Percentiles rank a stretch among this genome's conserved stretches.
Evolutionary conservation across 1,140 invertebrate genomes (phyloP).

Genomic region (Drosophila bifasciata): DNA sequence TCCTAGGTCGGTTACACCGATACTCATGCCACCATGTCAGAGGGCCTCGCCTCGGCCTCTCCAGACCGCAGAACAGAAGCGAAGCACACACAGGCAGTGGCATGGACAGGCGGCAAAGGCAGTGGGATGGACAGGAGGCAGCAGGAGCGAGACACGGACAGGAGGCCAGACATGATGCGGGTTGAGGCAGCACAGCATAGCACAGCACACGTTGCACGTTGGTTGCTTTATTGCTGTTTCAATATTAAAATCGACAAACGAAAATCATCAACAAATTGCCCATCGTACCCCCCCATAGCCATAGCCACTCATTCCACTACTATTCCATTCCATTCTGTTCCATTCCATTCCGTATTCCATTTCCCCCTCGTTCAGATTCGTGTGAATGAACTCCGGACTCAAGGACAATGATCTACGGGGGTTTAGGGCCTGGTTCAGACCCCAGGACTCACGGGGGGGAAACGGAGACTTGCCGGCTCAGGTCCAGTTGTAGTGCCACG

Average conservation of each 20-base stretch:
- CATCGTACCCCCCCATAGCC: background rate
- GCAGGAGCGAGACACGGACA: slow-evolving; percentile 8
- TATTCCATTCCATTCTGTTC: slow-evolving; percentile 4
- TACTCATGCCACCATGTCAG: slow-evolving; percentile 21
- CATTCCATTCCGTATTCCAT: slow-evolving; percentile 1
- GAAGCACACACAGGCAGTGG: slow-evolving; percentile 2
- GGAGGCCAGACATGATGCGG: slow-evolving; percentile 3
- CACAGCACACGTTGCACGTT: slow-evolving; percentile 34
- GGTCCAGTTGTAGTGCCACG: slow-evolving; percentile 44
- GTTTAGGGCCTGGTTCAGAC: slow-evolving; percentile 30
- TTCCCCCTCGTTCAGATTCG: background rate
- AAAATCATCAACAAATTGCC: slow-evolving; percentile 56
- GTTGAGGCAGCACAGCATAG: slow-evolving; percentile 24
- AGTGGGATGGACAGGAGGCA: too few relatives aligned
- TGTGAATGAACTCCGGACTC: slow-evolving; percentile 76
- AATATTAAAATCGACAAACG: slow-evolving; percentile 73
- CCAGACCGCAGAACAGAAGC: slow-evolving; percentile 4
- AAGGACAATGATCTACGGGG: slow-evolving; percentile 80
- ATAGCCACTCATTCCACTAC: background rate
- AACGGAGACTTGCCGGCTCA: background rate
- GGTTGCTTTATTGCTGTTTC: slow-evolving; percentile 32
- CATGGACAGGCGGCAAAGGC: too few relatives aligned
- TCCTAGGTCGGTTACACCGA: slow-evolving; percentile 82
- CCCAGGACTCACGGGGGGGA: background rate
- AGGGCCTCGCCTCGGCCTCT: background rate